Evolutionary conservation across 1,140 invertebrate species (phyloP), one percentile per base, ranked within the genome.

Genomic region (Myzus persicae): DNA sequence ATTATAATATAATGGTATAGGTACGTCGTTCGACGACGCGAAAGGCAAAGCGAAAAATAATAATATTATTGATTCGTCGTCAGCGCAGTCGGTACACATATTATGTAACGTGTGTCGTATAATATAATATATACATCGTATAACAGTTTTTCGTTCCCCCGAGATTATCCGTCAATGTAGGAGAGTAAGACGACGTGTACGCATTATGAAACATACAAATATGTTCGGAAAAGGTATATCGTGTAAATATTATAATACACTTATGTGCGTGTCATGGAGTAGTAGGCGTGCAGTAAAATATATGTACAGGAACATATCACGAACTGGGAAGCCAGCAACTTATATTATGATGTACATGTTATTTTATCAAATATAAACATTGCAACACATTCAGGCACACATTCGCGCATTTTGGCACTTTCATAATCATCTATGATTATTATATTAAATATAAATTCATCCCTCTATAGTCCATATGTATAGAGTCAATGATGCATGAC

Each of bases 141-240:
- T n/a, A 89, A 89, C 88, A 89, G n/a, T 89, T 89, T 54, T 54
- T 38, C 48, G 48, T 38, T 89, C 88, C 88, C 88, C 11, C 36
- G 88, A 89, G 88, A 89, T 89, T 89, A 89, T 89, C 36, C 48
- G 88, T 89, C 88, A 89, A 89, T 89, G 26, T 85, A 85, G 1
- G 11, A 85, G 11, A 85, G 82, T 84, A 38, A 84, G 59, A n/a
- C 42, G 88, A 54, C 88, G 46, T 89, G 42, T 40, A 48, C 38
- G 36, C 38, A 82, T 82, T 46, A 51, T 88, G n/a, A 87, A 87
- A 87, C 42, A 46, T 87, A 85, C 36, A 48, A 51, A 48, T 36
- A 40, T 89, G 48, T 89, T 89, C 46, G 46, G 22, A 85, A 88
- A 89, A 51, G 87, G 87, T 89, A 89, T 89, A 40, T 88, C 44